A percentile compares a stretch with the other conserved stretches of the same genome.
Evolutionary conservation across 2,113 vertebrate species (phyloP).

Genomic region (Pluvianellus socialis): DNA sequence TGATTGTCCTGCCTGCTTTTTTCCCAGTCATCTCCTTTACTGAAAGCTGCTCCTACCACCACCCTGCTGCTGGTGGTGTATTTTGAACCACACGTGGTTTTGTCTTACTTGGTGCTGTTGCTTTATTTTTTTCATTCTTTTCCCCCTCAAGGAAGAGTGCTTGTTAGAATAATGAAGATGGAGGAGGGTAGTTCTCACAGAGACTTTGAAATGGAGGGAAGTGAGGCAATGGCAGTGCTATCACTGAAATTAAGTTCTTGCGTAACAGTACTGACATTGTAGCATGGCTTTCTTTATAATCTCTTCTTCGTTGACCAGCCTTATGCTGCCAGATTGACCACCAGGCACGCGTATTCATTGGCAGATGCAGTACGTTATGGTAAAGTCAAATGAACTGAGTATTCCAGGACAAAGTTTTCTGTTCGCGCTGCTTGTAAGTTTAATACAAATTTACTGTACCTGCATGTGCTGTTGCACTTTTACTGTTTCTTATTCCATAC

Average conservation of each 20-base stretch:
- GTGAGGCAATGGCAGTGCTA: background rate
- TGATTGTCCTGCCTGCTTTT: background rate
- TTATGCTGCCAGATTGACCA: background rate
- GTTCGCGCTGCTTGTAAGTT: background rate
- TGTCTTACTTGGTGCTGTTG: accelerated
- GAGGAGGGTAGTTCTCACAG: background rate
- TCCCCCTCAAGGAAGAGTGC: accelerated
- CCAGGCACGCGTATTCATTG: background rate
- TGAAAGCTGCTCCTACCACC: background rate
- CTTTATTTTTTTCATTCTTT: background rate
- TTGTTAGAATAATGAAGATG: background rate
- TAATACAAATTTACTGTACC: background rate
- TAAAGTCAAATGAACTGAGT: background rate
- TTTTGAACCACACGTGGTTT: background rate
- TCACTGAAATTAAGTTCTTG: background rate
- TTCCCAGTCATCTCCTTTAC: background rate
- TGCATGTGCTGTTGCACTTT: background rate
- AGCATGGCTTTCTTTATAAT: background rate
- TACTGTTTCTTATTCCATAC: background rate
- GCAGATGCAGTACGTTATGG: background rate
- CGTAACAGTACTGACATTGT: background rate
- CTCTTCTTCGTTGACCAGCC: background rate
- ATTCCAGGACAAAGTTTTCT: background rate
- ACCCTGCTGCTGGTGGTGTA: background rate
- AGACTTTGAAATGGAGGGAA: background rate